phyloP scores from a whole-genome alignment of 2,888 invertebrate species.

The Acleris literana region DNA sequence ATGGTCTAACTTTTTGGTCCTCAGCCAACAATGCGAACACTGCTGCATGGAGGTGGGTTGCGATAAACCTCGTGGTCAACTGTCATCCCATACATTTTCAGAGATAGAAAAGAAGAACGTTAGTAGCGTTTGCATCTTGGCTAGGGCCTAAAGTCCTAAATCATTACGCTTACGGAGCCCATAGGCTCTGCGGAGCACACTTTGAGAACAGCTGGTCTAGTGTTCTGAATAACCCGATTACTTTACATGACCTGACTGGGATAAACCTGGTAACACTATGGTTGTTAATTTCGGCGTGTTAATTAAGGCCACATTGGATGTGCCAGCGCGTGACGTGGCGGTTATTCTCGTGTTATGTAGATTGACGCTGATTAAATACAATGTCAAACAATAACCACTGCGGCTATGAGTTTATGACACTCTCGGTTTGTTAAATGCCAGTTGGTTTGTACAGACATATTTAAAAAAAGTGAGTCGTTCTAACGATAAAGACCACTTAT shows the following conservation, averaged over 20 bases:
- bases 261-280: slow-evolving; percentile 1
- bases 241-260: background rate
- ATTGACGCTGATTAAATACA: slow-evolving; percentile 37
- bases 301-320: slow-evolving; percentile 30
- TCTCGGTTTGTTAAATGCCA: background rate
- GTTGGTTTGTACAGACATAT: background rate
- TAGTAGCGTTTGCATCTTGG: no score
- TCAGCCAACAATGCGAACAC: no score
- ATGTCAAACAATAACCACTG: slow-evolving; percentile 31
- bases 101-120: no score
- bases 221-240: no score
- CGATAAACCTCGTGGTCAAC: no score
- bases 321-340: slow-evolving; percentile 28
- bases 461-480: background rate
- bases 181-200: no score
- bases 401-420: slow-evolving; percentile 12
- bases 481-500: background rate
- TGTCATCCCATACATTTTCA: no score
- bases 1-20: no score
- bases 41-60: no score
- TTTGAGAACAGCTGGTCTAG: no score
- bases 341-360: slow-evolving; percentile 35
- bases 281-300: slow-evolving; percentile 34
- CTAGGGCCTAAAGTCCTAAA: no score
- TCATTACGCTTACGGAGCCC: no score